Conservation (phyloP, 2,113 vertebrate genomes). For the Bucco capensis region DNA sequence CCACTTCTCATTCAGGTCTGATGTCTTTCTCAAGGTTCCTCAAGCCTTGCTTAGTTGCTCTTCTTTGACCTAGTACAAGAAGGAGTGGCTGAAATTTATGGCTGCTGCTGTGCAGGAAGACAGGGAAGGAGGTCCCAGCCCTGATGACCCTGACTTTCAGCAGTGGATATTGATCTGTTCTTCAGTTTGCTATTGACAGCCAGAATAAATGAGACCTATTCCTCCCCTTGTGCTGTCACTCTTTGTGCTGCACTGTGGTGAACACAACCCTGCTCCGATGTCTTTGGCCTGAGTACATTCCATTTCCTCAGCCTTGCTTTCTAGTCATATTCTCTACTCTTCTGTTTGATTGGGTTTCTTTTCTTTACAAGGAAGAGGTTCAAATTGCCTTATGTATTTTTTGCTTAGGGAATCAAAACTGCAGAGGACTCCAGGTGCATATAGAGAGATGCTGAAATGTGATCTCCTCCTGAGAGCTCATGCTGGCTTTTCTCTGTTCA, state of each 20-base stretch:
- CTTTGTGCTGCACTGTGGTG: background rate
- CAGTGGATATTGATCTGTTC: background rate
- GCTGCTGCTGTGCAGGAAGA: background rate
- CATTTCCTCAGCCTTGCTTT: background rate
- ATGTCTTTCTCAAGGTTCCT: background rate
- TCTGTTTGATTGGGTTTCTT: background rate
- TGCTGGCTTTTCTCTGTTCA: background rate
- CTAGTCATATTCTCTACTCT: background rate
- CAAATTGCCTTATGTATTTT: background rate
- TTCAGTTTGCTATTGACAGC: background rate
- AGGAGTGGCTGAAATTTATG: background rate
- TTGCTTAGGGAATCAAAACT: background rate
- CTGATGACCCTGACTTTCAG: background rate
- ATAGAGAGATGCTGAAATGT: background rate
- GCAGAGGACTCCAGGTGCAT: background rate
- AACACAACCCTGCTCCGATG: background rate
- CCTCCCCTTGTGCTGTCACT: background rate
- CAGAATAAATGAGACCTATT: background rate
- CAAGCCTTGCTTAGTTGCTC: background rate
- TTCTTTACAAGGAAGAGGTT: background rate
- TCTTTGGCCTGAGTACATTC: background rate
- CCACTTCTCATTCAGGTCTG: background rate
- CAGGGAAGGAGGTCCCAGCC: background rate
- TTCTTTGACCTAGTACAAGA: background rate
- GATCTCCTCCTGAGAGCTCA: background rate